phyloP scores from a whole-genome alignment of 2,113 vertebrate genomes.

The Lamprotornis superbus region DNA sequence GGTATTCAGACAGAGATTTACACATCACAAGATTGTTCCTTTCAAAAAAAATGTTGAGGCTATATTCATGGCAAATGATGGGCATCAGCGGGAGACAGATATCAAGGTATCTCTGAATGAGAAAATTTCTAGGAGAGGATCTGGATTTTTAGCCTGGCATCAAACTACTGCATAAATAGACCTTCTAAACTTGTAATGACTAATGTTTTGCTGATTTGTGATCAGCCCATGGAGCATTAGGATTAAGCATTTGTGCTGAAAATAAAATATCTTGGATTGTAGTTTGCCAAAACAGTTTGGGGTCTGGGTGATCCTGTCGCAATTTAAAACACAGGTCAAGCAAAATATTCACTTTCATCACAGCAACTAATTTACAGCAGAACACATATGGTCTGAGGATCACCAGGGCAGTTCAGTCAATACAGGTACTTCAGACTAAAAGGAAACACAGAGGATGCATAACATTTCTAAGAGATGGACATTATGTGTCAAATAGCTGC shows the following conservation, averaged over 20 bases:
- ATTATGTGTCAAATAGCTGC: background rate
- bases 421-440: background rate
- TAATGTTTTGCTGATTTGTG: background rate
- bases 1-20: background rate
- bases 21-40: background rate
- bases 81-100: background rate
- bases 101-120: background rate
- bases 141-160: background rate
- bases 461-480: background rate
- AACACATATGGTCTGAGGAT: background rate
- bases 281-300: background rate
- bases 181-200: background rate
- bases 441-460: fast-evolving
- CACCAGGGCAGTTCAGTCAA: background rate
- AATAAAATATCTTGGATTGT: background rate
- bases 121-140: background rate
- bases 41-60: background rate
- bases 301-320: background rate
- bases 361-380: background rate
- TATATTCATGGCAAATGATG: background rate
- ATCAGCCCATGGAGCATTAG: background rate
- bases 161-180: background rate
- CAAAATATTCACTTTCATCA: background rate
- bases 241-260: background rate
- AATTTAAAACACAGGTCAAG: background rate